Conservation (phyloP, 2,888 invertebrate genomes). For the Diploptera punctata region DNA sequence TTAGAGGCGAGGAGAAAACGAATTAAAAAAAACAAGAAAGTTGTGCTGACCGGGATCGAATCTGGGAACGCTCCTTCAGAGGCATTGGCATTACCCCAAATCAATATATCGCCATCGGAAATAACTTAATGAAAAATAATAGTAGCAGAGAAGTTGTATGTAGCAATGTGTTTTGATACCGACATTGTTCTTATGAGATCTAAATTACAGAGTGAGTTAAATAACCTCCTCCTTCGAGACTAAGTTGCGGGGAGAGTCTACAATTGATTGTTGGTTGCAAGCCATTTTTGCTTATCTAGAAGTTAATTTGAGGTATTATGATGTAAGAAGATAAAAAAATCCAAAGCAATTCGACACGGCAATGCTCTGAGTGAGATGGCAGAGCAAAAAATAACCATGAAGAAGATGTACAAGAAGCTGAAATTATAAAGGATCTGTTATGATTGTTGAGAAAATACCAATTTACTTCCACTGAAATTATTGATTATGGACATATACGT, state of each 20-base stretch:
- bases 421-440: neutral
- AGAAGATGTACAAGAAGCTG: neutral
- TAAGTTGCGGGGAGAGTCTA: neutral
- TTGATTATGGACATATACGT: neutral
- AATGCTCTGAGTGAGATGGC: neutral
- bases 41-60: too few species aligned
- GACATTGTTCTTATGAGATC: neutral
- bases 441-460: neutral
- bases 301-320: constrained; percentile 5
- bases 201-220: neutral
- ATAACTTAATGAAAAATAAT: too few species aligned
- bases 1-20: too few species aligned
- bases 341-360: neutral
- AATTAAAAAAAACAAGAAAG: too few species aligned
- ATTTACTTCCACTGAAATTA: neutral
- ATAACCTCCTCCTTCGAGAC: neutral
- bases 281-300: neutral
- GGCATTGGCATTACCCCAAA: too few species aligned
- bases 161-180: too few species aligned
- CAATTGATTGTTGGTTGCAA: constrained; percentile 11
- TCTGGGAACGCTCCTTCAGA: too few species aligned
- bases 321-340: neutral
- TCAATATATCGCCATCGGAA: too few species aligned
- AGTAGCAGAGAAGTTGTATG: too few species aligned
- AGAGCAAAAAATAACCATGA: neutral